Evolutionary conservation across 1,140 invertebrate species (phyloP).

Genomic region (Holcopasites calliopsidis): DNA sequence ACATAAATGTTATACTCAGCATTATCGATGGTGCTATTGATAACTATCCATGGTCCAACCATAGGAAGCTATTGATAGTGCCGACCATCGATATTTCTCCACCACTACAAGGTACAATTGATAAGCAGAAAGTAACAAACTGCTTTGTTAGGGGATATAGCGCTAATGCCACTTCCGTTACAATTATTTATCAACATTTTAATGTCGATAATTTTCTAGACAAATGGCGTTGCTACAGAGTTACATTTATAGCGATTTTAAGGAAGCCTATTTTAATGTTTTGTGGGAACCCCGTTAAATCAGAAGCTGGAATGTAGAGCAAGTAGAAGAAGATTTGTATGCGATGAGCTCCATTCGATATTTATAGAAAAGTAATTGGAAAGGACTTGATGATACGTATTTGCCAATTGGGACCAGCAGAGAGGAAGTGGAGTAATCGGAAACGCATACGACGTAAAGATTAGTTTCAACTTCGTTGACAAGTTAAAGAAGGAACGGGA

Average conservation of each 20-base stretch:
- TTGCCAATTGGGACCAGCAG: neutral
- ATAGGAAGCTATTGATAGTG: too few species aligned
- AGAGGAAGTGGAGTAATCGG: neutral
- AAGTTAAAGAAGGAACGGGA: constrained; percentile 31
- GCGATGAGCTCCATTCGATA: too few species aligned
- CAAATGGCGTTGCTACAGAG: too few species aligned
- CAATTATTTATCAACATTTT: neutral
- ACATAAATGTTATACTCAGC: too few species aligned
- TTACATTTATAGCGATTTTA: neutral
- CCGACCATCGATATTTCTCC: too few species aligned
- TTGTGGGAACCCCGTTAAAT: neutral
- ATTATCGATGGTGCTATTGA: too few species aligned
- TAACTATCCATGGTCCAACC: too few species aligned
- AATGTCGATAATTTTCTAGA: too few species aligned
- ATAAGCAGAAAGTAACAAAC: too few species aligned
- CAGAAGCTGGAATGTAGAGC: too few species aligned
- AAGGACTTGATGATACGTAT: neutral
- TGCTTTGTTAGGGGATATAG: neutral
- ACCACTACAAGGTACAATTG: too few species aligned
- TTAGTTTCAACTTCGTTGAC: constrained; percentile 27
- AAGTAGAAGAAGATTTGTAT: too few species aligned
- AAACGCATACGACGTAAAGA: neutral
- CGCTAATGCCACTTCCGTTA: constrained; percentile 5
- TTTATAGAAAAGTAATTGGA: neutral
- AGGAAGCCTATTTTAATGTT: neutral